Base-by-base conservation (phyloP, 2,797 vertebrate genomes). In the Spinibarbus caldwelli region DNA sequence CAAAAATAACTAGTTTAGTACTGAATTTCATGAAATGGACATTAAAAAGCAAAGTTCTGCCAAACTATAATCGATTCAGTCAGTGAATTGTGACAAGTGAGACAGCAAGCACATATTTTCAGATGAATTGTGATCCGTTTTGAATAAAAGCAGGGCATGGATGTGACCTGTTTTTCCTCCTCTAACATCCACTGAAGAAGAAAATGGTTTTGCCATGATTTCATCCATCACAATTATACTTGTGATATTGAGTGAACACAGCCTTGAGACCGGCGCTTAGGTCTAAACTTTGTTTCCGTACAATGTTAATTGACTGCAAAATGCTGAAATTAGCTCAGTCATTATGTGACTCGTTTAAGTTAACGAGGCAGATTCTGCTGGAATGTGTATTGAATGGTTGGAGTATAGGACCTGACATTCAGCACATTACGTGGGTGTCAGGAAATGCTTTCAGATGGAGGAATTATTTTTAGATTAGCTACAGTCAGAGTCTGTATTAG, bases 231-330 rank as follows among this genome's bases (percentile, higher is more conserved):
- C 54, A 75, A 83, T 83, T 75, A 83, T 19, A 64, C 23, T 6
- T 26, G 1, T 62, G 29, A 73, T 62, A 82, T 73, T 64, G 81
- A 47, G 70, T 64, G 54, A 83, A 26, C 21, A 10, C 81, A 36
- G 85, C 66, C 72, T 70, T 62, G 72, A 71, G 73, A 78, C 29
- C 3, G 26, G 43, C 36, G 19, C 41, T 84, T 47, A 10, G 52
- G 11, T 70, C 15, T 12, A 76, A 70, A 70, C 72, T 64, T 76
- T 26, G 75, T 78, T 82, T 77, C 47, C 17, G 29, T 38, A 70
- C 80, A 29, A 29, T 9, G 15, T 17, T 86, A 70, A 86, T 86
- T 82, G 72, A 82, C 72, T 47, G 80, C 72, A 77, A 86, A 68
- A 59, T 57, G 38, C 66, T 23, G 21, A 76, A 45, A 82, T 77